These are phyloP conservation scores for Hydrolagus affinis DNA, from an alignment of 2,113 vertebrate genomes.

Conservation along the genomic window DNA sequence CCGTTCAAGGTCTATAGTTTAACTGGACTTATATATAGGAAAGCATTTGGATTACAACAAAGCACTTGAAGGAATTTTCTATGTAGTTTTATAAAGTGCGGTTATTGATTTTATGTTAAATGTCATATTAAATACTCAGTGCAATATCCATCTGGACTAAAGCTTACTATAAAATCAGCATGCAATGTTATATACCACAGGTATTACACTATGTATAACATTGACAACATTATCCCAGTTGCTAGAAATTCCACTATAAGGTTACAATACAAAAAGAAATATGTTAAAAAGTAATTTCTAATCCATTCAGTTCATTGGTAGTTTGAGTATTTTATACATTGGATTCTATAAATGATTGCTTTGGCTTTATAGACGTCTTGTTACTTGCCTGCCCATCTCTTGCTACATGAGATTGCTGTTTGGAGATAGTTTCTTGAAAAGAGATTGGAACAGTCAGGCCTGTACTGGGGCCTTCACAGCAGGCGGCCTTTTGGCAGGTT, in stretches of 20 bases:
- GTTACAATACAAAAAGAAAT: neutral
- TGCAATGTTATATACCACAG: constrained; percentile 53
- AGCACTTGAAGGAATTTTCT: constrained; percentile 38
- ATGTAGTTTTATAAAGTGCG: constrained; percentile 43
- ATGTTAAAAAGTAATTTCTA: neutral
- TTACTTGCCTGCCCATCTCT: constrained; percentile 68
- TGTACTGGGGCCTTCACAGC: constrained; percentile 64
- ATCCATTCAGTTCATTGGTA: neutral
- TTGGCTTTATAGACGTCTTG: constrained; percentile 76
- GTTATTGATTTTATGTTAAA: constrained; percentile 53
- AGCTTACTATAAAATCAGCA: constrained; percentile 49
- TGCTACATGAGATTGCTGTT: constrained; percentile 51
- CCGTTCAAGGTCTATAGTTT: constrained; percentile 26
- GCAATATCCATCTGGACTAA: constrained; percentile 71
- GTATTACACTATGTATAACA: no score
- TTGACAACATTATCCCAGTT: neutral
- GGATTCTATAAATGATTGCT: constrained; percentile 93
- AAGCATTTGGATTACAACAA: constrained; percentile 42
- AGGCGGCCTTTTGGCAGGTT: constrained; percentile 58
- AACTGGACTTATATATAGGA: constrained; percentile 37
- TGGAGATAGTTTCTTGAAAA: constrained; percentile 58
- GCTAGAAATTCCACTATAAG: neutral
- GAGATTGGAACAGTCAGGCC: constrained; percentile 54
- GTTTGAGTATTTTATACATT: constrained; percentile 66
- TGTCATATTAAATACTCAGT: constrained; percentile 61